Percentiles rank a stretch among this genome's conserved stretches.
phyloP scores from a whole-genome alignment of 2,797 vertebrate genomes.

The Chelidonichthys spinosus region DNA sequence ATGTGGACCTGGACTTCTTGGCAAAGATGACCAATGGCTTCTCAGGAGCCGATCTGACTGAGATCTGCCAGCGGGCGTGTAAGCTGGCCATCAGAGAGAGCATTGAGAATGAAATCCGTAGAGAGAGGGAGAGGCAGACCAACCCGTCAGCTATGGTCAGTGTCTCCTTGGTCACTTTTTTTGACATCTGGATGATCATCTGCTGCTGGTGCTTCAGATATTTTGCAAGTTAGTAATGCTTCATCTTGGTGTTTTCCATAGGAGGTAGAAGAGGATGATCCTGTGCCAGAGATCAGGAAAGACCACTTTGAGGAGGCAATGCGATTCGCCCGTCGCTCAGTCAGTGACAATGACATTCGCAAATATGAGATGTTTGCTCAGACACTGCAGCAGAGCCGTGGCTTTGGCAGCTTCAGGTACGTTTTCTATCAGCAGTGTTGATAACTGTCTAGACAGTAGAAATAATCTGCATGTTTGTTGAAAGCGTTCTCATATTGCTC shows the following conservation, averaged over 20 bases:
- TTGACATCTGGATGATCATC: background rate
- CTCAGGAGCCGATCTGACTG: constrained; percentile 96
- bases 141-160: constrained; percentile 98
- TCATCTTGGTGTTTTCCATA: constrained; percentile 46
- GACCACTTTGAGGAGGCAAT: constrained; percentile 99
- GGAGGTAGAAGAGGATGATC: constrained; percentile 89
- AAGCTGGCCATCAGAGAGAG: constrained; percentile 98
- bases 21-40: constrained; percentile 99
- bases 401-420: constrained; percentile 99
- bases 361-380: constrained; percentile 99
- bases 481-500: background rate
- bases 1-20: constrained; percentile 96
- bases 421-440: constrained; percentile 67
- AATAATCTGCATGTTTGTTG: background rate
- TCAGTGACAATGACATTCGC: constrained; percentile 98
- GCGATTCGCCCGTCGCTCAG: constrained; percentile 98
- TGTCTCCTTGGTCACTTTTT: background rate
- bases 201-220: background rate
- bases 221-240: background rate
- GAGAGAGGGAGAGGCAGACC: constrained; percentile 96
- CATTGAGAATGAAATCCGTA: constrained; percentile 96
- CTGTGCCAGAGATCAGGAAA: constrained; percentile 86
- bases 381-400: constrained; percentile 98
- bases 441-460: background rate
- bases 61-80: constrained; percentile 98